Percentiles rank a stretch among this genome's conserved stretches.
phyloP scores from a whole-genome alignment of 2,113 vertebrate species.

The Rhinopomastus cyanomelas region DNA sequence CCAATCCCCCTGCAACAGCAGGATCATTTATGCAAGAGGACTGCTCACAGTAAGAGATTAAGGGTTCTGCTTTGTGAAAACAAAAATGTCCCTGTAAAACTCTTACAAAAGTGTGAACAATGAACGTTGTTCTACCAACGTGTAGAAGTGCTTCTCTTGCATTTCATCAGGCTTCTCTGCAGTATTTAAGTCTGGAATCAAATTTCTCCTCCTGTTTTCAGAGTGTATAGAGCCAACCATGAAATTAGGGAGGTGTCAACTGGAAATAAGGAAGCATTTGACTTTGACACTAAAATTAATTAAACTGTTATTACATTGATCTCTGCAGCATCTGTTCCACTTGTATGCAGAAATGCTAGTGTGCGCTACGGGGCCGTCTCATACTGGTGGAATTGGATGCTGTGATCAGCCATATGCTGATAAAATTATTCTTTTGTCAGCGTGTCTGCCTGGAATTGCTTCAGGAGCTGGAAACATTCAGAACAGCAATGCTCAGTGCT shows the following conservation, averaged over 20 bases:
- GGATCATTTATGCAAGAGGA: neutral
- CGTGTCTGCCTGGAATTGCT: constrained; percentile 54
- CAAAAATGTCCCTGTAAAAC: neutral
- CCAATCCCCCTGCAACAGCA: too few relatives aligned
- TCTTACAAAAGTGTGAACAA: neutral
- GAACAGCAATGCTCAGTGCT: constrained; percentile 25
- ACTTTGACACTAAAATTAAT: constrained; percentile 61
- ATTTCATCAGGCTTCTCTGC: neutral
- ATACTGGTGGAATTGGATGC: constrained; percentile 48
- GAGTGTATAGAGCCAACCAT: neutral
- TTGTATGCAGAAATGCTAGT: constrained; percentile 21
- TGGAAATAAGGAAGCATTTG: constrained; percentile 51
- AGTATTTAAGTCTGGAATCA: neutral
- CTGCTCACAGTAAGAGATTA: neutral
- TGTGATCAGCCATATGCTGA: constrained; percentile 58
- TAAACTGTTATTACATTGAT: constrained; percentile 43
- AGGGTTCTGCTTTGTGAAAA: neutral
- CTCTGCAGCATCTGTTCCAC: constrained; percentile 57
- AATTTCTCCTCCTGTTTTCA: neutral
- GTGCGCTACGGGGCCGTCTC: neutral
- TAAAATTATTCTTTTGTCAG: constrained; percentile 64
- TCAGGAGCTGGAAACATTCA: constrained; percentile 45
- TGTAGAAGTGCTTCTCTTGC: neutral
- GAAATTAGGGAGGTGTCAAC: neutral
- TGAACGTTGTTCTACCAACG: neutral